Evolutionary conservation across 2,113 vertebrate species (phyloP), one percentile per base, ranked within the genome.

Genomic region (Hystrix brachyura): DNA sequence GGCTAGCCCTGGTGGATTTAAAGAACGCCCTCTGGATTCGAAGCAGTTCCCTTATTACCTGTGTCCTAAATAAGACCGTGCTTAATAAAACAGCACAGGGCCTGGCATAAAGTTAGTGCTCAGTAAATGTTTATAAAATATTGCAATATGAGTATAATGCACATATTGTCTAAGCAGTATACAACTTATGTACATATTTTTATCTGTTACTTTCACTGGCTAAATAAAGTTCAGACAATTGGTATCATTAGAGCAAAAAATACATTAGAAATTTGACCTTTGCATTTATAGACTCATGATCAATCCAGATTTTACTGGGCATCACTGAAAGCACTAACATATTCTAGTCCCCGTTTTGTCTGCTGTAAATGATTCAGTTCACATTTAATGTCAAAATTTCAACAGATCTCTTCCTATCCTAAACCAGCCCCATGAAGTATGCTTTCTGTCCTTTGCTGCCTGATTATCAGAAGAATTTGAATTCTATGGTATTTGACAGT

Each of bases 121-220:
- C 34, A 86, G 51, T 90, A 89, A 85, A 82, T 85, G 84, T 91
- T 29, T 78, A 51, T 34, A 96, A 92, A 89, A 67, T 90, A 87
- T 82, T 76, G 46, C n/a, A 76, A n/a, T 57, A 59, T 53, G 32
- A 86, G 67, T 81, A 81, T 43, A 38, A 53, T 53, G 71, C 15
- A 64, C 1, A 65, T 81, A 43, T 91, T 64, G 60, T 48, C 19
- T 55, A 72, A 93, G 53, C 55, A 5, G 8, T 80, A 17, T 84
- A 76, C 29, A 84, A 91, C 81, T 25, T 82, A 72, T 43, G 1
- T 87, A 74, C 67, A 46, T 57, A 69, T 90, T 48, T 93, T 19
- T 86, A 60, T 80, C 57, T 43, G 27, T 89, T 84, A 57, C 89
- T 7, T 83, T 89, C 51, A 93, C 1, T 71, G 46, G 7, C 12